These are phyloP conservation scores for Agrypnia vestita DNA, from an alignment of 1,140 invertebrate genomes.

Conservation along the genomic window DNA sequence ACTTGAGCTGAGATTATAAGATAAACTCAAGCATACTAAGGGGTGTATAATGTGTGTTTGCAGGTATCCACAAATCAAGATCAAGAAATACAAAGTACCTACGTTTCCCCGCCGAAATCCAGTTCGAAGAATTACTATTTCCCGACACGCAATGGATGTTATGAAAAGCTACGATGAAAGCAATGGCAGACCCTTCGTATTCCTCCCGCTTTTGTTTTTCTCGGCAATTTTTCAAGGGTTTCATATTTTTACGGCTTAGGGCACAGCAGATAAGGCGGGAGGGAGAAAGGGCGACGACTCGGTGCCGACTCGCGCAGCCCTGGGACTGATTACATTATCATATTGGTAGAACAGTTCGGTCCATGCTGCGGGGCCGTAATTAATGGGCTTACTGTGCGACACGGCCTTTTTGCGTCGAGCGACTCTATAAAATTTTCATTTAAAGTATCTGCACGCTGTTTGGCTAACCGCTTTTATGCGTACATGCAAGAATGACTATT, in stretches of 20 bases:
- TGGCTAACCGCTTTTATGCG: background rate
- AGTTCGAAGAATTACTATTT: conserved; percentile 20
- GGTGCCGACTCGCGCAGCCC: conserved; percentile 15
- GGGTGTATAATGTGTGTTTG: no score
- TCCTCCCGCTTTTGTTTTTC: conserved; percentile 1
- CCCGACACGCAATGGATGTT: conserved; percentile 35
- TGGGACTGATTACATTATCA: conserved; percentile 48
- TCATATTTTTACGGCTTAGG: conserved; percentile 39
- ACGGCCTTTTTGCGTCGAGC: conserved; percentile 19
- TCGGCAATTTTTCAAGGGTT: conserved; percentile 31
- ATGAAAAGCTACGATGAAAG: conserved; percentile 31
- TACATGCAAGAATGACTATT: background rate
- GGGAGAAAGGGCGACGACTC: background rate
- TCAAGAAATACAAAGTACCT: background rate
- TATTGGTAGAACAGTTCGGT: conserved; percentile 38
- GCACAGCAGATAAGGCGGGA: background rate
- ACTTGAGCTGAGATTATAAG: no score
- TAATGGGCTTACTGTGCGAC: conserved; percentile 6
- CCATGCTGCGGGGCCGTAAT: conserved; percentile 21
- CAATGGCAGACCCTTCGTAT: conserved; percentile 13
- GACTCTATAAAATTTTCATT: conserved; percentile 24
- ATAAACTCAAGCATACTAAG: no score
- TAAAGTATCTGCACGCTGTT: background rate
- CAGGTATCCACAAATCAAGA: background rate
- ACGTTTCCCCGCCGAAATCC: background rate